These are phyloP conservation scores for Sesamia nonagrioides DNA, from an alignment of 1,140 invertebrate genomes.

Conservation along the genomic window DNA sequence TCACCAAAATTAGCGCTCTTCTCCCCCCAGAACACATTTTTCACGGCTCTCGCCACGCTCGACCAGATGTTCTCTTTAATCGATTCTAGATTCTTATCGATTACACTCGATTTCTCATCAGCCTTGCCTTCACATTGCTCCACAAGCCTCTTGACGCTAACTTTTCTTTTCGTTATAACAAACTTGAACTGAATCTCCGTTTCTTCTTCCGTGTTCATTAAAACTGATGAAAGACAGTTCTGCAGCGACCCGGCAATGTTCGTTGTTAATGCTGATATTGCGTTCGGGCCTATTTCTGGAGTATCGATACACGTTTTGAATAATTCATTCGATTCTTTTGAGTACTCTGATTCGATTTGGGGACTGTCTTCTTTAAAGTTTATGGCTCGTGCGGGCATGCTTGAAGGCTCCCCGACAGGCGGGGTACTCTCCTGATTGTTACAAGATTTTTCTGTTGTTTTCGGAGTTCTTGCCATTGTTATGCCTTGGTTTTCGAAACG, in stretches of 20 bases:
- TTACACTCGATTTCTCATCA: slow-evolving; percentile 64
- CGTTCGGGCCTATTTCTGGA: slow-evolving; percentile 64
- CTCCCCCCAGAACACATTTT: slow-evolving; percentile 81
- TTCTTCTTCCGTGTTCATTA: slow-evolving; percentile 76
- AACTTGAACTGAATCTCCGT: slow-evolving; percentile 87
- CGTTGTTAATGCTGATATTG: slow-evolving; percentile 72
- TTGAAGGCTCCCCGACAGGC: slow-evolving; percentile 70
- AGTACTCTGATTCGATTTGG: slow-evolving; percentile 62
- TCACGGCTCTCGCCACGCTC: slow-evolving; percentile 76
- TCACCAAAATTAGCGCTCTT: slow-evolving; percentile 64
- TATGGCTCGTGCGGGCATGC: slow-evolving; percentile 79
- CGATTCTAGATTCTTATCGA: slow-evolving; percentile 61
- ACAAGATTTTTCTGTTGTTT: slow-evolving; percentile 58
- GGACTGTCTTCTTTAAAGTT: slow-evolving; percentile 84
- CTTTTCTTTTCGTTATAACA: slow-evolving; percentile 82
- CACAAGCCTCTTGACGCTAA: slow-evolving; percentile 72
- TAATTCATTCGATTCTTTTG: slow-evolving; percentile 76
- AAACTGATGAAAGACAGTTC: slow-evolving; percentile 75
- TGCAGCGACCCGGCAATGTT: slow-evolving; percentile 83
- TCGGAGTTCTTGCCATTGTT: slow-evolving; percentile 70
- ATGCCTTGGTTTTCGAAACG: slow-evolving; percentile 78
- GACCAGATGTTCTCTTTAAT: slow-evolving; percentile 83
- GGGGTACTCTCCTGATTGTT: slow-evolving; percentile 71
- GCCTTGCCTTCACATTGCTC: slow-evolving; percentile 57
- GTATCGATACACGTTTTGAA: slow-evolving; percentile 76